These are phyloP conservation scores for Speoplatyrhinus poulsoni DNA, from an alignment of 2,113 vertebrate genomes.

Conservation along the genomic window DNA sequence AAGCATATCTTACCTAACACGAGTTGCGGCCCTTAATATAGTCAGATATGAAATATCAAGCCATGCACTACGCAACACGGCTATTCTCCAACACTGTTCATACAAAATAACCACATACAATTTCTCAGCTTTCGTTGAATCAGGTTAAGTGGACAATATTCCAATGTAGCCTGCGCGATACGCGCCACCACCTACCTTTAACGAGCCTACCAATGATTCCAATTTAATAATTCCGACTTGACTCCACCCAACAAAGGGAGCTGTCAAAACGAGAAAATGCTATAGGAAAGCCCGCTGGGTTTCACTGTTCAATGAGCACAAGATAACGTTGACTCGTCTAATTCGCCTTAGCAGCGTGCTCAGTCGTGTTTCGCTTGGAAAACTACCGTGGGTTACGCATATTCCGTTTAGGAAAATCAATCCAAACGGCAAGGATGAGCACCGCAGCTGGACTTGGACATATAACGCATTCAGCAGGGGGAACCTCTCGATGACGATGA, in stretches of 20 bases:
- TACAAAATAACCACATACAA: neutral
- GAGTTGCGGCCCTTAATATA: slow-evolving; percentile 57
- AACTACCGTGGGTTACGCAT: slow-evolving; percentile 54
- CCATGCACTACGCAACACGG: slow-evolving; percentile 11
- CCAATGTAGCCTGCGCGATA: slow-evolving; percentile 28
- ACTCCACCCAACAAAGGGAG: slow-evolving; percentile 73
- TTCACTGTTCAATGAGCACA: slow-evolving; percentile 41
- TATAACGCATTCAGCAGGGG: slow-evolving; percentile 68
- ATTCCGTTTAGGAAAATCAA: slow-evolving; percentile 54
- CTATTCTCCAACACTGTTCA: neutral
- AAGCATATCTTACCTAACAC: slow-evolving; percentile 14
- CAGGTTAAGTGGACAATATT: slow-evolving; percentile 17
- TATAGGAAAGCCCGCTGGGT: slow-evolving; percentile 69
- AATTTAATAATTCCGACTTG: slow-evolving; percentile 68
- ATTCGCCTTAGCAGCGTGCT: slow-evolving; percentile 43
- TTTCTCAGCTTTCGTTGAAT: neutral
- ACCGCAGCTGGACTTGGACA: slow-evolving; percentile 60
- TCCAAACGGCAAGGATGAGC: slow-evolving; percentile 50
- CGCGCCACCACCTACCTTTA: slow-evolving; percentile 70
- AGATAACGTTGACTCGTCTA: slow-evolving; percentile 27
- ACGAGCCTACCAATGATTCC: slow-evolving; percentile 60
- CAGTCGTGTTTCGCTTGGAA: slow-evolving; percentile 29
- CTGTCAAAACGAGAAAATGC: slow-evolving; percentile 57
- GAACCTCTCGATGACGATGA: slow-evolving; percentile 72
- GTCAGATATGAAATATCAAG: slow-evolving; percentile 31